Evolutionary conservation across 30 jellyfish, hydroid and myxozoan genomes (phyloP).

Genomic region (Hydra vulgaris): DNA sequence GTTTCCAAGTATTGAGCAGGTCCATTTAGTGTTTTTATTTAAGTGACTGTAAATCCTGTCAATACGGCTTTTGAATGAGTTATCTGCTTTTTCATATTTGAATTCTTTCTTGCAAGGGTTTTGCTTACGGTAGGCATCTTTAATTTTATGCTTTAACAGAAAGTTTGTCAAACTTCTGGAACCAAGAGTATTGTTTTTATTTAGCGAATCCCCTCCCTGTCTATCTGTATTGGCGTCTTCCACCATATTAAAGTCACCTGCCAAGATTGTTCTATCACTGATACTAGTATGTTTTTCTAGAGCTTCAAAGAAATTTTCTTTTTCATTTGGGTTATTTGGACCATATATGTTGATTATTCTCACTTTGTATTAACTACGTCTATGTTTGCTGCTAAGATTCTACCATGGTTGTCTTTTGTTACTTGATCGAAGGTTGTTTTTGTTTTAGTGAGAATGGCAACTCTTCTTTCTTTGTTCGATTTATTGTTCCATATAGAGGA

Average conservation of each 20-base stretch:
- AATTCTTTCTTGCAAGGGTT: neutral
- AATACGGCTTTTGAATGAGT: neutral
- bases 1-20: neutral
- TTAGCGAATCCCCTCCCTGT: neutral
- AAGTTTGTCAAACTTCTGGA: neutral
- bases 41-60: neutral
- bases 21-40: neutral
- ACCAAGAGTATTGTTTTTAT: neutral
- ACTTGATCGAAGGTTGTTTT: too few relatives aligned
- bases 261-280: neutral
- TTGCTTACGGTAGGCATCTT: neutral
- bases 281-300: neutral
- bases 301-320: neutral
- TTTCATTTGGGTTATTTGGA: neutral
- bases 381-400: neutral
- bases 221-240: neutral
- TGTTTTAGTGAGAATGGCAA: too few relatives aligned
- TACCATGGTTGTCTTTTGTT: neutral
- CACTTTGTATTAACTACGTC: neutral
- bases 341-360: neutral
- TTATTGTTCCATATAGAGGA: neutral
- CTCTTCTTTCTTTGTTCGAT: neutral
- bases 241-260: neutral
- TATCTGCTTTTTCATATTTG: neutral
- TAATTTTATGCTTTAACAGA: too few relatives aligned